These are phyloP conservation scores for Apostichopus californicus DNA, from an alignment of 35 echinoderm and acorn worm species.

Conservation along the genomic window DNA sequence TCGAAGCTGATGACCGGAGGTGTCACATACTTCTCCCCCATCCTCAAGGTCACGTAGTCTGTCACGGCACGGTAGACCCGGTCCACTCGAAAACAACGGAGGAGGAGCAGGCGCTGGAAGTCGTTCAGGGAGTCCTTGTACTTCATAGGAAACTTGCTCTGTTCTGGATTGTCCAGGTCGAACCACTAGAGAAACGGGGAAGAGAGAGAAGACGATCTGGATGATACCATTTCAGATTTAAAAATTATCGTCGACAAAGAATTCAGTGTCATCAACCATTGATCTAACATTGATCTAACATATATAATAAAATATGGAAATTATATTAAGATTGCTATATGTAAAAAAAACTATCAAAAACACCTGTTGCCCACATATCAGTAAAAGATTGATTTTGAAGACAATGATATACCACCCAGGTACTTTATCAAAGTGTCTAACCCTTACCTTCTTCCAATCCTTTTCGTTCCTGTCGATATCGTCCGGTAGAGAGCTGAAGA, in stretches of 20 bases:
- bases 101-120: constrained; percentile 81
- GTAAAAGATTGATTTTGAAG: too few species aligned
- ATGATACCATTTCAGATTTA: background rate
- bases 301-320: too few species aligned
- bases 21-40: constrained; percentile 99
- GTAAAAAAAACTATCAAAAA: too few species aligned
- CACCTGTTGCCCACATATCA: too few species aligned
- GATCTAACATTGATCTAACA: too few species aligned
- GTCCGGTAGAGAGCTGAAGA: constrained; percentile 78
- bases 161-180: constrained; percentile 87
- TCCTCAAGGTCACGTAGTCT: constrained; percentile 83
- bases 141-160: constrained; percentile 75
- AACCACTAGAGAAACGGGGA: constrained; percentile 74
- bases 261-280: too few species aligned
- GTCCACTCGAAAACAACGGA: constrained; percentile 95
- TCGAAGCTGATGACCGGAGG: constrained; percentile 99
- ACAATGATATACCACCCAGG: too few species aligned
- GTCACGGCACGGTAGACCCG: constrained; percentile 93
- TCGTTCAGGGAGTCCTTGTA: constrained; percentile 71
- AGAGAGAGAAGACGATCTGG: background rate
- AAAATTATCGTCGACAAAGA: too few species aligned
- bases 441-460: constrained; percentile 84
- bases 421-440: too few species aligned
- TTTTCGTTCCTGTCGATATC: constrained; percentile 85
- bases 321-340: too few species aligned